Percentiles rank a stretch among this genome's conserved stretches.
Conservation (phyloP, 2,888 invertebrate species). For the Emmelina monodactyla region DNA sequence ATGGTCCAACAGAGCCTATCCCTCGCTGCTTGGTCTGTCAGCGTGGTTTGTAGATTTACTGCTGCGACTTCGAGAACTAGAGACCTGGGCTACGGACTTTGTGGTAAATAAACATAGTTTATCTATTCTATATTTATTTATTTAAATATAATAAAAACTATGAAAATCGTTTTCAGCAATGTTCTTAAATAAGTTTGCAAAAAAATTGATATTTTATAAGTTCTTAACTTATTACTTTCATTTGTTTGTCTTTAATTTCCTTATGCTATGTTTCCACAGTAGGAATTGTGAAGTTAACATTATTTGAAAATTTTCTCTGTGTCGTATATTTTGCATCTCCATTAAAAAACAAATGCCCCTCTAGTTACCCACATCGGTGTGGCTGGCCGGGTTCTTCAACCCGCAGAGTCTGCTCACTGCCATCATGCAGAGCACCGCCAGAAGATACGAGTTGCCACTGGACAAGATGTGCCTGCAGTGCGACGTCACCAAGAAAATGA, state of each 20-base stretch:
- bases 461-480: constrained; percentile 98
- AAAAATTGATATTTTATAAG: too few relatives aligned
- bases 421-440: constrained; percentile 97
- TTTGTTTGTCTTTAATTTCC: too few relatives aligned
- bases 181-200: too few relatives aligned
- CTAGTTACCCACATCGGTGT: constrained; percentile 89
- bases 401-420: constrained; percentile 96
- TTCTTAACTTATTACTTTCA: too few relatives aligned
- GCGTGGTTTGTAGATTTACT: constrained; percentile 94
- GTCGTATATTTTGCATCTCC: too few relatives aligned
- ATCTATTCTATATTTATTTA: background rate
- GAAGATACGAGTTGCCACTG: constrained; percentile 88
- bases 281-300: too few relatives aligned
- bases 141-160: too few relatives aligned
- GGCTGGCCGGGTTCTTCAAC: constrained; percentile 98
- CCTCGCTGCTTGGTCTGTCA: constrained; percentile 85
- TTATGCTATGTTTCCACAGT: too few relatives aligned
- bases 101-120: constrained; percentile 73
- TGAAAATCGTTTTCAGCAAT: too few relatives aligned
- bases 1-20: constrained; percentile 91
- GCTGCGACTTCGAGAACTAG: constrained; percentile 84
- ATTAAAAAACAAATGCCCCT: too few relatives aligned
- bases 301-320: too few relatives aligned
- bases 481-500: constrained; percentile 96
- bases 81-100: constrained; percentile 96